These are phyloP conservation scores for Leptoteleia sp. DNA, from an alignment of 1,140 invertebrate genomes.

Conservation along the genomic window DNA sequence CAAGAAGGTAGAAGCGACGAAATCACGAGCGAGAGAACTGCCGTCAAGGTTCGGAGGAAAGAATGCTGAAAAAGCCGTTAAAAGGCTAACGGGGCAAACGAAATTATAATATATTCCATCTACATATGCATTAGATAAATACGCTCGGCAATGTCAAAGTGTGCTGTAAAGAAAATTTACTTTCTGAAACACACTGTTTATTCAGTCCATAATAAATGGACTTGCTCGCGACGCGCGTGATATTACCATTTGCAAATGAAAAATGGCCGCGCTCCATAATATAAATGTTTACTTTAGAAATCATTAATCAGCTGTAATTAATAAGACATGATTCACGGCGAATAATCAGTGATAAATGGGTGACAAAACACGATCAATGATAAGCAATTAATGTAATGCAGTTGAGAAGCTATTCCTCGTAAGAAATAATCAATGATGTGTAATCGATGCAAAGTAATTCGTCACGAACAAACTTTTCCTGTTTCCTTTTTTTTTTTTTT, in stretches of 20 bases:
- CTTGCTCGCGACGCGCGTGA: neutral
- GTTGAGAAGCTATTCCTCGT: no score
- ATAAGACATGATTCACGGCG: no score
- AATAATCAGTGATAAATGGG: no score
- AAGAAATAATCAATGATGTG: no score
- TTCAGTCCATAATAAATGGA: slow-evolving; percentile 34
- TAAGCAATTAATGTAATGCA: no score
- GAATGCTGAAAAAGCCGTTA: slow-evolving; percentile 28
- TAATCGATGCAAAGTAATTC: no score
- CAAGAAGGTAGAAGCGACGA: slow-evolving; percentile 61
- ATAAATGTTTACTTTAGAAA: neutral
- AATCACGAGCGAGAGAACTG: slow-evolving; percentile 43
- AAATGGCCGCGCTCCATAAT: neutral
- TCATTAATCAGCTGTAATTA: no score
- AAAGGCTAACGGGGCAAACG: slow-evolving; percentile 30
- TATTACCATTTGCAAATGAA: slow-evolving; percentile 13
- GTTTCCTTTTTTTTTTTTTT: no score
- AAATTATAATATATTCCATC: slow-evolving; percentile 56
- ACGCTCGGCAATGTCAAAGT: neutral
- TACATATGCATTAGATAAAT: slow-evolving; percentile 56
- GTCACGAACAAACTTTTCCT: no score
- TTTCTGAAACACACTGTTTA: slow-evolving; percentile 25
- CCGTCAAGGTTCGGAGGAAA: slow-evolving; percentile 12
- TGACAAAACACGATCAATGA: no score
- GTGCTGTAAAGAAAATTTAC: slow-evolving; percentile 22